Evolutionary conservation across 2,888 invertebrate genomes (phyloP), one percentile per base, ranked within the genome.

Genomic region (Arctia plantaginis): DNA sequence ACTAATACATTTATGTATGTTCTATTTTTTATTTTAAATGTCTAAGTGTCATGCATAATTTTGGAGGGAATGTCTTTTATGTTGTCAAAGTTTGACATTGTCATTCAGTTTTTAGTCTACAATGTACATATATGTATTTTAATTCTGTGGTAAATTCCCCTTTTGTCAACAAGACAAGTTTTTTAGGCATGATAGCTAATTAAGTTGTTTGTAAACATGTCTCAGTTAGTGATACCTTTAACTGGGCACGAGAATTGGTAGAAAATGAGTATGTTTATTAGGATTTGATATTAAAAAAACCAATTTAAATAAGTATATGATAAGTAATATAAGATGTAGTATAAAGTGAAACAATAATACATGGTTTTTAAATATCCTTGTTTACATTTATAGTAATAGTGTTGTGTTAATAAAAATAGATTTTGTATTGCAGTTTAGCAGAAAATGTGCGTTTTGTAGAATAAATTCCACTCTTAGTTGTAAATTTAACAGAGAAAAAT

Each of bases 221-320:
- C 18, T 81, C 80, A 78, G 79, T 86, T 88, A 82, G 84, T 77
- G 77, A 75, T 85, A 84, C 80, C 82, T 86, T 75, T 82, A 82
- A 73, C 69, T 72, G 80, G 74, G 69, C 69, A 78, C 12, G 67
- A 78, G 20, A 80, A 80, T 73, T 73, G 77, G 79, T 81, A 76
- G 1, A 15, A 41, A 69, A 59, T 33, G 7, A 44, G 33, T 8
- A 68, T 74, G 77, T 77, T 82, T 75, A 79, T 84, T 87, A 83
- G 88, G 84, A 91, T 91, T 90, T 91, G 89, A 91, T 89, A 87
- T 87, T 84, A 71, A 77, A 73, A 74, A 78, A 80, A 83, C 82
- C 23, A 70, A 70, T 44, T 89, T 81, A 79, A 86, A 81, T 88
- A 86, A 86, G 81, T 85, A 77, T 82, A 80, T 75, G 71, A 73